These are phyloP conservation scores for Caenorhabditis sinica DNA, from an alignment of 2,888 invertebrate species.

Conservation along the genomic window DNA sequence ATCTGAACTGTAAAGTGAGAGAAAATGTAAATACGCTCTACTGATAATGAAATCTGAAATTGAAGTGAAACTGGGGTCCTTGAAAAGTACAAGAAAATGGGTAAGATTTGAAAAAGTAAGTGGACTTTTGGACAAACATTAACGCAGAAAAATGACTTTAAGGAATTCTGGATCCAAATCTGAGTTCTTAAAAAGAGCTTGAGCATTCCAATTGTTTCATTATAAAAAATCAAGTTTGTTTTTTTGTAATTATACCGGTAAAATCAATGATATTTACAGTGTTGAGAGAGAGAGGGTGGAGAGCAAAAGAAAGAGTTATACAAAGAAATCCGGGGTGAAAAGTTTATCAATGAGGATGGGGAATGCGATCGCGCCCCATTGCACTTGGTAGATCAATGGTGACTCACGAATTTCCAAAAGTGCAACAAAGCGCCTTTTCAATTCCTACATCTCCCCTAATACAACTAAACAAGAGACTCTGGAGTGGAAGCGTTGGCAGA, in stretches of 20 bases:
- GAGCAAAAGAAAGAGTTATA: conserved; percentile 1
- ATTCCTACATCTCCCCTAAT: too few relatives aligned
- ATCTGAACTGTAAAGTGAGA: too few relatives aligned
- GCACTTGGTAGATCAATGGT: too few relatives aligned
- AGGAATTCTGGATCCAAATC: neutral
- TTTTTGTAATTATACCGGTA: conserved; percentile 12
- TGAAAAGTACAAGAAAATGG: too few relatives aligned
- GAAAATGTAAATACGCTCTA: neutral
- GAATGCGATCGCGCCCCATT: too few relatives aligned
- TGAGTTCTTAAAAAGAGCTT: too few relatives aligned
- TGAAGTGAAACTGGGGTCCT: too few relatives aligned
- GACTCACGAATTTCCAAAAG: too few relatives aligned
- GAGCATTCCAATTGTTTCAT: neutral
- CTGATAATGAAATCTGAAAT: neutral
- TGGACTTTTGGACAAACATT: too few relatives aligned
- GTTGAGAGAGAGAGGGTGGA: conserved; percentile 4
- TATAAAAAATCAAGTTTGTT: neutral
- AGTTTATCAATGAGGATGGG: neutral
- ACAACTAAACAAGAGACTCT: conserved; percentile 45
- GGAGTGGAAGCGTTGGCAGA: conserved; percentile 62
- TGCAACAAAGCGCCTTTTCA: too few relatives aligned
- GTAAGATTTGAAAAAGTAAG: too few relatives aligned
- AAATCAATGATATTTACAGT: conserved; percentile 33
- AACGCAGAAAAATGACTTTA: too few relatives aligned
- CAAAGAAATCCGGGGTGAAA: neutral